Percentiles rank a stretch among this genome's conserved stretches.
phyloP scores from a whole-genome alignment of 2,113 vertebrate species.

The Gambusia affinis region DNA sequence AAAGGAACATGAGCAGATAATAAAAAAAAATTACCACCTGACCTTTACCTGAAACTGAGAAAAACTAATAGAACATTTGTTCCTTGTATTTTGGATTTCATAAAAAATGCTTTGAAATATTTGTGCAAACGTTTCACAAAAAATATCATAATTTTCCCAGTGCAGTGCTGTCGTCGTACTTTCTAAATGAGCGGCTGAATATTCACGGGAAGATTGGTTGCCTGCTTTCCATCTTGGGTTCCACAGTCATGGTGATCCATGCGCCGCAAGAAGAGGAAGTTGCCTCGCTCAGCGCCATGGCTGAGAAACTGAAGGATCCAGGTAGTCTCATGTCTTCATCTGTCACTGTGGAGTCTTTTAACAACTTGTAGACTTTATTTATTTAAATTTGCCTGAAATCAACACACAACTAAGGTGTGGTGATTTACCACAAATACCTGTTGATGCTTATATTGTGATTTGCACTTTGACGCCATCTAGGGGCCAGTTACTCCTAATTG shows the following conservation, averaged over 20 bases:
- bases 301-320: slow-evolving; percentile 86
- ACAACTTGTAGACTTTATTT: neutral
- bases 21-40: neutral
- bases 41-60: neutral
- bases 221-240: slow-evolving; percentile 84
- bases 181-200: slow-evolving; percentile 86
- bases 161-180: slow-evolving; percentile 85
- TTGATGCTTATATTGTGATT: too few species aligned
- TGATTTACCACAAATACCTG: neutral
- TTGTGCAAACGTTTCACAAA: neutral
- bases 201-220: slow-evolving; percentile 86
- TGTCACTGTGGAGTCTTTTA: neutral
- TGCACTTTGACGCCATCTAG: too few species aligned
- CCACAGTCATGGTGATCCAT: slow-evolving; percentile 87
- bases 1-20: neutral
- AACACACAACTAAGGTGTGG: neutral
- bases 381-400: neutral
- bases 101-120: neutral
- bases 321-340: slow-evolving; percentile 65
- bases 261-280: slow-evolving; percentile 85
- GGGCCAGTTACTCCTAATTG: too few species aligned
- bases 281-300: slow-evolving; percentile 82
- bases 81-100: too few species aligned
- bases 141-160: slow-evolving; percentile 53
- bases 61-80: neutral